Conservation (phyloP, 1,140 invertebrate genomes). For the Lysiphlebus fabarum region DNA sequence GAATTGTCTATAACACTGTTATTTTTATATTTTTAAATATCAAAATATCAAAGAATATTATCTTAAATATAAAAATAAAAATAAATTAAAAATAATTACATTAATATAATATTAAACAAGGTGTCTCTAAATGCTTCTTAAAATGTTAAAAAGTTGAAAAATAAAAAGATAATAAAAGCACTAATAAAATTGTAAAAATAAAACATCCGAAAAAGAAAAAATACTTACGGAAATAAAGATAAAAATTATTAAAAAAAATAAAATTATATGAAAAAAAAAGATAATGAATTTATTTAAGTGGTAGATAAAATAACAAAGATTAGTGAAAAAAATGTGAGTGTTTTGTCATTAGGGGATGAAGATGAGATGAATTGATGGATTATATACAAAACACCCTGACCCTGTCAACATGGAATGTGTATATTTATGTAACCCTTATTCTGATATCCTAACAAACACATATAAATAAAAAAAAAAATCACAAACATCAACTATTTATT, state of each 20-base stretch:
- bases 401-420: constrained; percentile 24
- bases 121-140: constrained; percentile 7
- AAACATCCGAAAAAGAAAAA: background rate
- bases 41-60: no score
- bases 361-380: constrained; percentile 10
- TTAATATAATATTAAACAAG: no score
- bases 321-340: background rate
- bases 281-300: background rate
- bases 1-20: no score
- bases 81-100: no score
- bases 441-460: background rate
- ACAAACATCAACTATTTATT: no score
- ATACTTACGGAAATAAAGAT: background rate
- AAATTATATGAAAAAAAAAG: background rate
- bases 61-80: no score
- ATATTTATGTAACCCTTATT: constrained; percentile 10
- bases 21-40: no score
- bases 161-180: background rate
- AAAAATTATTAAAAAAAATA: constrained; percentile 12
- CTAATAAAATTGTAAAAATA: no score
- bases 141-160: constrained; percentile 1
- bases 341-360: constrained; percentile 5
- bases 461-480: no score
- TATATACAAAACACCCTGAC: constrained; percentile 29
- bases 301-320: background rate